These are phyloP conservation scores for Oxystoma pomonae DNA, from an alignment of 2,888 invertebrate genomes.

Conservation along the genomic window DNA sequence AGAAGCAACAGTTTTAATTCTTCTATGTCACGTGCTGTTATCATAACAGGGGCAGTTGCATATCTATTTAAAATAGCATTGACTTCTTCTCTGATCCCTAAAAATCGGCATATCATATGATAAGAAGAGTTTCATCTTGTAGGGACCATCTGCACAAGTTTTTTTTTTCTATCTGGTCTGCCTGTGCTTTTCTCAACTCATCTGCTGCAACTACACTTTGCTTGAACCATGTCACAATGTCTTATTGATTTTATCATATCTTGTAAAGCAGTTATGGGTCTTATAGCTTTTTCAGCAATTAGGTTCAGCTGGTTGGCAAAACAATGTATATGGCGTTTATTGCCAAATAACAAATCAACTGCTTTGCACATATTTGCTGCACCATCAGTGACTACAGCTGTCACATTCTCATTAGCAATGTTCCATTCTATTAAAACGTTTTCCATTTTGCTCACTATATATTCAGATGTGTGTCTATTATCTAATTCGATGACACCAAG, in stretches of 20 bases:
- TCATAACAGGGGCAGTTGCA: slow-evolving; percentile 33
- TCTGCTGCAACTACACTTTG: slow-evolving; percentile 23
- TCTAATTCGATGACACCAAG: slow-evolving; percentile 4
- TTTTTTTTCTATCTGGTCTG: slow-evolving; percentile 10
- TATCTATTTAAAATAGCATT: slow-evolving; percentile 29
- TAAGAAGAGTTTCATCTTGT: slow-evolving; percentile 32
- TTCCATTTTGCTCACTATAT: slow-evolving; percentile 16
- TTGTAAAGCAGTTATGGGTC: slow-evolving; percentile 21
- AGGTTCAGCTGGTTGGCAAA: slow-evolving; percentile 8
- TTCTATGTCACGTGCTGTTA: slow-evolving; percentile 32
- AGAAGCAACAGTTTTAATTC: too few relatives aligned
- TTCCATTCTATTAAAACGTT: slow-evolving; percentile 29
- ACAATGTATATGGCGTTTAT: slow-evolving; percentile 9
- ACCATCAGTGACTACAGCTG: slow-evolving; percentile 11
- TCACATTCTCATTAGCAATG: slow-evolving; percentile 12
- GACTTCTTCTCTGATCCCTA: slow-evolving; percentile 24
- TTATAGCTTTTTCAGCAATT: slow-evolving; percentile 10
- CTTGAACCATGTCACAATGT: slow-evolving; percentile 23
- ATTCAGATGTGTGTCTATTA: slow-evolving; percentile 29
- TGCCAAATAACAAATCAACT: slow-evolving; percentile 3
- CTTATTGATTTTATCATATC: slow-evolving; percentile 11
- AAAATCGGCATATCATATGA: slow-evolving; percentile 26
- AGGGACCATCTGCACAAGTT: slow-evolving; percentile 29
- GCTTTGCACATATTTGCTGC: slow-evolving; percentile 13
- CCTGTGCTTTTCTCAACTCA: slow-evolving; percentile 21